Percentiles rank a stretch among this genome's conserved stretches.
These are phyloP conservation scores for Sapajus apella DNA, from an alignment of 2,113 vertebrate genomes.

Conservation along the genomic window DNA sequence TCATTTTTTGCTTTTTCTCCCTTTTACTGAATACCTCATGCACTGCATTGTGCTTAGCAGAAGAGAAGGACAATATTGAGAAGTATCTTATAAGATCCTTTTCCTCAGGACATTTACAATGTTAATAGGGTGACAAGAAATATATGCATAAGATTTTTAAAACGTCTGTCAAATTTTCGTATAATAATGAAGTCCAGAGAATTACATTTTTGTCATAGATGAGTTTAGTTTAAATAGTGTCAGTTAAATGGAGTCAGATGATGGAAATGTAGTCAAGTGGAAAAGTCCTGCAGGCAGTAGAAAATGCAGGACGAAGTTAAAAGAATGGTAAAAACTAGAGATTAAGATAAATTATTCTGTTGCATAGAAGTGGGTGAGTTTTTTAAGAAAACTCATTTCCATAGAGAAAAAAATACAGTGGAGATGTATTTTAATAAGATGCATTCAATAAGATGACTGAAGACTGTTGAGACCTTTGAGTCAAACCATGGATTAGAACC, in stretches of 20 bases:
- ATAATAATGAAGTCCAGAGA: slow-evolving; percentile 36
- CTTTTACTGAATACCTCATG: not conserved
- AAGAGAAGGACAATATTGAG: not conserved
- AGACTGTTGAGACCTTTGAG: not conserved
- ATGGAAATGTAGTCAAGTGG: not conserved
- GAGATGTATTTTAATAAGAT: not conserved
- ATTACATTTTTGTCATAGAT: slow-evolving; percentile 47
- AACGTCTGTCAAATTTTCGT: slow-evolving; percentile 35
- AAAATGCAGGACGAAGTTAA: not conserved
- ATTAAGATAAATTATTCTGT: not conserved
- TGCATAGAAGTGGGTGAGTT: not conserved
- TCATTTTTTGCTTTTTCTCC: slow-evolving; percentile 27
- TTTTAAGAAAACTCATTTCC: not conserved
- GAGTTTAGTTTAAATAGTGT: slow-evolving; percentile 41
- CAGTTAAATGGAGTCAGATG: slow-evolving; percentile 36
- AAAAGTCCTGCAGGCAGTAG: not conserved
- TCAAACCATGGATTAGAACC: not conserved
- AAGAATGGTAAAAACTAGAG: not conserved
- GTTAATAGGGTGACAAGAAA: slow-evolving; percentile 35
- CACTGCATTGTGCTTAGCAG: not conserved
- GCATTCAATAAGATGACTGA: not conserved
- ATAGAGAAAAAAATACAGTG: not conserved
- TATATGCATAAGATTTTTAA: slow-evolving; percentile 28
- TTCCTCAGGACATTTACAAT: slow-evolving; percentile 52
- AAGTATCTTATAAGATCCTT: not conserved